These are phyloP conservation scores for Diadegma fenestrale DNA, from an alignment of 2,888 invertebrate genomes.

Conservation along the genomic window DNA sequence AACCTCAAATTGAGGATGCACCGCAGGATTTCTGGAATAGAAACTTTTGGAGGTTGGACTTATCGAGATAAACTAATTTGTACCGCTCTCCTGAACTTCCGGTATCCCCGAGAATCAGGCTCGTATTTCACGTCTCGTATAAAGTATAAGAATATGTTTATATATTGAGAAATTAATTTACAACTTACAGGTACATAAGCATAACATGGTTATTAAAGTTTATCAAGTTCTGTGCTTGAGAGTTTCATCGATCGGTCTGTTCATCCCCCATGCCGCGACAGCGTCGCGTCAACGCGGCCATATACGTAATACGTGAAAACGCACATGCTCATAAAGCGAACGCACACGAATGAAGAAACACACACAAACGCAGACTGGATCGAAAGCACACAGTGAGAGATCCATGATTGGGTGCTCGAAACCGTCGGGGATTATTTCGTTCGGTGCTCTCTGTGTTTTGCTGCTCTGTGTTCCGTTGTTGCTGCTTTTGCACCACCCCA, in stretches of 20 bases:
- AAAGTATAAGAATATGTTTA: neutral
- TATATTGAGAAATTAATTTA: neutral
- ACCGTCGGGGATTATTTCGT: constrained; percentile 68
- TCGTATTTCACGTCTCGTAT: constrained; percentile 2
- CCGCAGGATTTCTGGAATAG: neutral
- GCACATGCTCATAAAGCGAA: constrained; percentile 2
- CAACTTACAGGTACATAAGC: constrained; percentile 30
- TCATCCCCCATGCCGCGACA: constrained; percentile 53
- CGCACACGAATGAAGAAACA: neutral
- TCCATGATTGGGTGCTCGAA: constrained; percentile 70
- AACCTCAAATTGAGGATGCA: neutral
- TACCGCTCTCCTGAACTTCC: neutral
- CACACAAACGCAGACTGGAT: constrained; percentile 11
- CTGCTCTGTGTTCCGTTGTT: constrained; percentile 27
- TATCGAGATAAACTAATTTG: constrained; percentile 4
- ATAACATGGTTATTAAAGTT: constrained; percentile 65
- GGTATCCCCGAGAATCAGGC: neutral
- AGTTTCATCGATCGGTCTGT: constrained; percentile 69
- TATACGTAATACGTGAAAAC: neutral
- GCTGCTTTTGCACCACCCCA: constrained; percentile 31
- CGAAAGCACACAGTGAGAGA: constrained; percentile 56
- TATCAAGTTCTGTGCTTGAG: constrained; percentile 66
- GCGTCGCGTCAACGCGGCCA: constrained; percentile 28
- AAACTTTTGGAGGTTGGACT: neutral
- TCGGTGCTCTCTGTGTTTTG: constrained; percentile 40